Conservation (phyloP, 2,797 vertebrate genomes). For the Dromococcyx pavoninus region DNA sequence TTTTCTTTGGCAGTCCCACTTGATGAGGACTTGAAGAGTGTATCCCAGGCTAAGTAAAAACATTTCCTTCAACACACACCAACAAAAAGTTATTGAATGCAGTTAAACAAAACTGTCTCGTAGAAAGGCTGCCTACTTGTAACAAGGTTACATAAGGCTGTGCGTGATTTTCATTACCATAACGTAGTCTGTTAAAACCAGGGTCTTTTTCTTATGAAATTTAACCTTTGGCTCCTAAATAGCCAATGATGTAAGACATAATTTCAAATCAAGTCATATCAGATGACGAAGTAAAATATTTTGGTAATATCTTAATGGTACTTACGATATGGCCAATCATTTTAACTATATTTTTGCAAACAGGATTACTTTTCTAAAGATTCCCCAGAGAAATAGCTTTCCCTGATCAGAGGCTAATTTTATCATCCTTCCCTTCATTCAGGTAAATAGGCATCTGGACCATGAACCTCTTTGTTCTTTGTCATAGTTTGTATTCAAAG, state of each 20-base stretch:
- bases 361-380: background rate
- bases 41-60: background rate
- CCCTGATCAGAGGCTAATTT: background rate
- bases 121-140: background rate
- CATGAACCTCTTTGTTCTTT: background rate
- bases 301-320: background rate
- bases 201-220: background rate
- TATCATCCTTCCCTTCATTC: background rate
- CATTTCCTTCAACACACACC: background rate
- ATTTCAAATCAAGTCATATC: background rate
- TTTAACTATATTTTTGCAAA: background rate
- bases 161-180: constrained; percentile 7
- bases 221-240: background rate
- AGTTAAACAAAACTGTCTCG: background rate
- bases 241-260: background rate
- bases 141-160: background rate
- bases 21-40: background rate
- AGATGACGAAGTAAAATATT: background rate
- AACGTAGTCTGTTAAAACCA: background rate
- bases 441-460: background rate
- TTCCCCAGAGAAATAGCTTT: background rate
- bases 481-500: constrained; percentile 15
- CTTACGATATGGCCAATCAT: background rate
- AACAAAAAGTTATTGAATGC: background rate
- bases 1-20: background rate